Base-by-base conservation (phyloP, 2,888 invertebrate genomes). In the Cephus pygmeus region DNA sequence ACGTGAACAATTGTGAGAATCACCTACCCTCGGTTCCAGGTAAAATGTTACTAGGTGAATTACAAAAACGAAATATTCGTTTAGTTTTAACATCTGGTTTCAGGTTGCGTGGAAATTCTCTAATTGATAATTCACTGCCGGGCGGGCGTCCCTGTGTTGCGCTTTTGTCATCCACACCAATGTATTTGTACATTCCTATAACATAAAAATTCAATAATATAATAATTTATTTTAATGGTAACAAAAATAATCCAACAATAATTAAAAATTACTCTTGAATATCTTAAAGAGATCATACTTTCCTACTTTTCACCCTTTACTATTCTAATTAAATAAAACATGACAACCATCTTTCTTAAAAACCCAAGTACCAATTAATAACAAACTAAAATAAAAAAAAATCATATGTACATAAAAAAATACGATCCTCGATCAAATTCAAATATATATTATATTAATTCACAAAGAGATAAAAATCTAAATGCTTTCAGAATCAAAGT, bases 181-280 rank as follows among this genome's bases (percentile, higher is more conserved):
- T 95, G 86, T 95, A 97, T 89, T 96, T 96, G 90, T 96, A 97
- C 93, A 96, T 95, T 77, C 96, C 95, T 95, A 23, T 9, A 15
- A 56, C 23, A 23, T 23, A 23, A 2, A 9, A 23, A 56, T 23
- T 56, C 23, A 56, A 23, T 2, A 1, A 40, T 9, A 9, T 23
- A 40, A 40, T 23, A 56, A 23, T 56, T 56, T 23, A 56, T 23
- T 23, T 56, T 23, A 56, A 23, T 6, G 2, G 0, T 15, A 0
- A 23, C 40, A 40, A 56, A 56, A 23, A 0, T 23, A 23, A 56
- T 56, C 9, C 23, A 23, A 23, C 23, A 56, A 23, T 23, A 23
- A 23, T 56, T 56, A 56, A 56, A 6, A 23, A 23, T 56, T 15
- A 40, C 15, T 40, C 6, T 4, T 4, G 40, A 40, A 15, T 15